phyloP scores from a whole-genome alignment of 2,113 vertebrate species.

The Sus scrofa region DNA sequence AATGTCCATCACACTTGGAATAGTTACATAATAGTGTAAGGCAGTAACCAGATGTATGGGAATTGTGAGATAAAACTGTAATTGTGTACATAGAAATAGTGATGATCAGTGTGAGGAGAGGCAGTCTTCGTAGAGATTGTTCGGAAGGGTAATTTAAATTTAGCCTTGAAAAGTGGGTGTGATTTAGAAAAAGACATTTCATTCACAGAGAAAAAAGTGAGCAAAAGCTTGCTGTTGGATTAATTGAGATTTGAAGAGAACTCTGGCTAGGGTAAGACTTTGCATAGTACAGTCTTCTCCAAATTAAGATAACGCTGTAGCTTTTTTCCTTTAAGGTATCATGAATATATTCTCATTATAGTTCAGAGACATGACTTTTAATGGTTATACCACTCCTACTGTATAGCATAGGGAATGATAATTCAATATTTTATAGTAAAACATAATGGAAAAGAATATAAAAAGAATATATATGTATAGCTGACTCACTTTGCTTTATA shows the following conservation, averaged over 20 bases:
- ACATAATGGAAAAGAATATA: too few relatives aligned
- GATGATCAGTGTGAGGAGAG: background rate
- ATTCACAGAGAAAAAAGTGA: background rate
- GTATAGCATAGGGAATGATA: too few relatives aligned
- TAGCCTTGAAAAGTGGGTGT: background rate
- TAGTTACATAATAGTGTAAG: background rate
- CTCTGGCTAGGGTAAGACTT: background rate
- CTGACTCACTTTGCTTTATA: too few relatives aligned
- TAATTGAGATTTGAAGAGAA: background rate
- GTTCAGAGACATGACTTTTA: too few relatives aligned
- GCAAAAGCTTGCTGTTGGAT: slow-evolving; percentile 8
- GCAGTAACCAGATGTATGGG: background rate
- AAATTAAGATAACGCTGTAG: background rate
- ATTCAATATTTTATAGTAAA: too few relatives aligned
- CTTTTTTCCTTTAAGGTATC: background rate
- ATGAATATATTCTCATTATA: slow-evolving; percentile 50
- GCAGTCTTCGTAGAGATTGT: background rate
- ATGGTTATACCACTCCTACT: background rate
- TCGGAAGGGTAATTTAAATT: slow-evolving; percentile 21
- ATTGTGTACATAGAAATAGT: background rate
- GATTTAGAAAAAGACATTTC: slow-evolving; percentile 50
- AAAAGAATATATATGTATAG: too few relatives aligned
- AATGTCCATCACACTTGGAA: background rate
- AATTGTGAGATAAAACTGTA: slow-evolving; percentile 21
- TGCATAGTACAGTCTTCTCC: background rate